Base-by-base conservation (phyloP, 2,888 invertebrate species). In the Liposcelis brunnea region DNA sequence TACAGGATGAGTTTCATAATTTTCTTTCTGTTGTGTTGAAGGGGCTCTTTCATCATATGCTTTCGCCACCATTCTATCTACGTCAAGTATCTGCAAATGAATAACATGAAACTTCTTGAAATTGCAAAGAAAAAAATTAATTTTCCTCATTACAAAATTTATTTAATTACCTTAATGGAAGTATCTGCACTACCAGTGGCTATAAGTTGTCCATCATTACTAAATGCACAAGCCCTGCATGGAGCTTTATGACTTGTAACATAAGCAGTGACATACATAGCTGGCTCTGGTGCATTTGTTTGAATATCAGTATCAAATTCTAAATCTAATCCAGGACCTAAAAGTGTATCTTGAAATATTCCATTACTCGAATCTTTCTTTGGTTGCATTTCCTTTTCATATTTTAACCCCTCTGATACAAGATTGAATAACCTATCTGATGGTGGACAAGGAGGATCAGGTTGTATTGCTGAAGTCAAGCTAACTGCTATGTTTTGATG, bases 161-260 rank as follows among this genome's bases (percentile, higher is more conserved):
- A 45, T 31, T 32, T 2, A 49, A 45, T 49, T 55, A 79, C 80
- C 70, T 98, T 98, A 47, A 98, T 98, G 51, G 95, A 95, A 2
- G 97, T 91, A 64, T 98, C 98, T 1, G 90, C 91, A 53, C 95
- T 95, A 11, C 97, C 98, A 0, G 97, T 98, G 0, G 98, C 98
- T 10, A 97, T 89, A 1, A 98, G 67, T 52, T 93, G 89, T 0
- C 97, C 97, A 64, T 94, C 94, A 7, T 76, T 70, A 50, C 93
- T 94, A 62, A 98, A 99, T 2, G 93, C 91, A 5, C 94, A 97
- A 0, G 95, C 85, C 45, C 97, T 70, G 52, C 97, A 98, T 46
- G 87, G 81, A 55, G 87, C 91, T 66, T 97, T 97, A 64, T 98
- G 97, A 2, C 94, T 90, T 2, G 98, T 98, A 31, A 98, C 93